phyloP scores from a whole-genome alignment of 53 echinoderm and acorn worm species.

The Henricia sp. region DNA sequence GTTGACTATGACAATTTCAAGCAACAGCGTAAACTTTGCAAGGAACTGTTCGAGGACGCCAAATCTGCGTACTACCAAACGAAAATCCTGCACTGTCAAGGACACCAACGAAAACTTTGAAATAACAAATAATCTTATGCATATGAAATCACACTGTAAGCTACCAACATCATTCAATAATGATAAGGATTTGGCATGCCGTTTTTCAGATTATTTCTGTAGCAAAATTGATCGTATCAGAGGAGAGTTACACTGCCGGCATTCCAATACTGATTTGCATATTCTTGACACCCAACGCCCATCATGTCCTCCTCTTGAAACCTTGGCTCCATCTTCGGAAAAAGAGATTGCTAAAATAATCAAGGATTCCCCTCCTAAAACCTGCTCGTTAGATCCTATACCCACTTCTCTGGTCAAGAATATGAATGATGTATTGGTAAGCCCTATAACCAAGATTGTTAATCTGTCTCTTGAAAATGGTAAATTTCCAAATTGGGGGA shows the following conservation, averaged over 20 bases:
- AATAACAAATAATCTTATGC: slow-evolving; percentile 30
- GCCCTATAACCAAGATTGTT: too few relatives aligned
- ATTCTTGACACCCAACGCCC: not conserved
- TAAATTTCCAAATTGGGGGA: too few relatives aligned
- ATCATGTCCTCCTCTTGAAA: not conserved
- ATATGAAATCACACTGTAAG: slow-evolving; percentile 5
- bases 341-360: slow-evolving; percentile 26
- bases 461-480: slow-evolving; percentile 10
- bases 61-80: slow-evolving; percentile 36
- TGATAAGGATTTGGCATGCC: not conserved
- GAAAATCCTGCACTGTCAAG: slow-evolving; percentile 22
- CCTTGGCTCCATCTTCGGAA: not conserved
- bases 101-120: slow-evolving; percentile 26
- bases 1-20: slow-evolving; percentile 17
- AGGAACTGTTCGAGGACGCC: slow-evolving; percentile 3
- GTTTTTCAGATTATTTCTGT: slow-evolving; percentile 11
- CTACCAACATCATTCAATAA: slow-evolving; percentile 6
- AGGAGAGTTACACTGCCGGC: not conserved
- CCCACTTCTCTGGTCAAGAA: slow-evolving; percentile 46
- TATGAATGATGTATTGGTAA: not conserved
- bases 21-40: slow-evolving; percentile 28
- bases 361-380: too few relatives aligned
- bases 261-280: not conserved
- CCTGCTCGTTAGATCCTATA: slow-evolving; percentile 36
- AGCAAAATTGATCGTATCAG: slow-evolving; percentile 37